A percentile compares a stretch with the other conserved stretches of the same genome.
Evolutionary conservation across 1,140 invertebrate genomes (phyloP).

Genomic region (Notospermus geniculatus): DNA sequence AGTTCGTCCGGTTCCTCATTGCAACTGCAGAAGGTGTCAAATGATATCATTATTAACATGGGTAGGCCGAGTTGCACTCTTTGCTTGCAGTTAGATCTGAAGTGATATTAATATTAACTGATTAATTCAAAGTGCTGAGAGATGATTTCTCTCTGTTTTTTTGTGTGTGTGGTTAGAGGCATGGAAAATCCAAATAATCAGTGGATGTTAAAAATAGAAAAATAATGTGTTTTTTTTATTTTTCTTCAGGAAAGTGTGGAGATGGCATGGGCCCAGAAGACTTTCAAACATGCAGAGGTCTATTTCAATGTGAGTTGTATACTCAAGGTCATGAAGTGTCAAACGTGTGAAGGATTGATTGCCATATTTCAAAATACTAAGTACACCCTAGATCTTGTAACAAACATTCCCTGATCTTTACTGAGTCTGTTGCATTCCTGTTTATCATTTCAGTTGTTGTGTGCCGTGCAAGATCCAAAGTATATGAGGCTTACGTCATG

Average conservation of each 20-base stretch:
- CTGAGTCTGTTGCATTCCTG: neutral
- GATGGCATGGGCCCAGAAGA: conserved; percentile 86
- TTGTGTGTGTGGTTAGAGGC: neutral
- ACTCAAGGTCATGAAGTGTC: neutral
- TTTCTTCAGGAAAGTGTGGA: conserved; percentile 62
- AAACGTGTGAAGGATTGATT: neutral
- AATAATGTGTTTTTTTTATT: neutral
- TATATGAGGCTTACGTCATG: conserved; percentile 76
- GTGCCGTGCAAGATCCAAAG: conserved; percentile 83
- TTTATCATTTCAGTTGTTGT: conserved; percentile 63
- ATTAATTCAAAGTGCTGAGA: neutral
- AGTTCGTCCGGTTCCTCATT: too few relatives aligned
- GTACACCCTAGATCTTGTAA: too few relatives aligned
- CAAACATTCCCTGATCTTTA: conserved; percentile 4
- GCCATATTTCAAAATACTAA: conserved; percentile 3
- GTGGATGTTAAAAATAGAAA: too few relatives aligned
- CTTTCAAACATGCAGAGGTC: conserved; percentile 88
- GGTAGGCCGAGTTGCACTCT: too few relatives aligned
- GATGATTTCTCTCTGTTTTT: neutral
- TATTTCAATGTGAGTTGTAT: conserved; percentile 84
- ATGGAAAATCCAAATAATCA: too few relatives aligned
- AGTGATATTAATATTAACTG: too few relatives aligned
- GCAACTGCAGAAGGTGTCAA: neutral
- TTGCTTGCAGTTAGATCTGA: too few relatives aligned
- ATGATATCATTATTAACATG: too few relatives aligned